phyloP scores from a whole-genome alignment of 2,797 vertebrate species.

The Telmatherina bonti region DNA sequence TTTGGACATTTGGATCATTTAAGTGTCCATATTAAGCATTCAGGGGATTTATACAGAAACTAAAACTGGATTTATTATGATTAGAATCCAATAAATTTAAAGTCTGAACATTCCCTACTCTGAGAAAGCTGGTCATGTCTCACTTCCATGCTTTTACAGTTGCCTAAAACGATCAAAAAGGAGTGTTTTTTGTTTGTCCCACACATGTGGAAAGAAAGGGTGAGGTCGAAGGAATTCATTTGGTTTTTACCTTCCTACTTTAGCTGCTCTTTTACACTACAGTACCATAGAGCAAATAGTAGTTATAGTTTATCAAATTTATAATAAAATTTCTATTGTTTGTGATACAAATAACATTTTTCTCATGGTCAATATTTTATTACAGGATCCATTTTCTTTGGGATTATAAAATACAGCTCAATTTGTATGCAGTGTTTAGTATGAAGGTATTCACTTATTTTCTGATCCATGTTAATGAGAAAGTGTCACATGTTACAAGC shows the following conservation, averaged over 20 bases:
- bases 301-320: not conserved
- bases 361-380: not conserved
- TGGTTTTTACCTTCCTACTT: not conserved
- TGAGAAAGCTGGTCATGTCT: not conserved
- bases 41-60: not conserved
- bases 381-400: not conserved
- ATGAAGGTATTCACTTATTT: not conserved
- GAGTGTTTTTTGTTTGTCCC: not conserved
- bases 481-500: not conserved
- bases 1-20: not conserved
- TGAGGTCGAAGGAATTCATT: not conserved
- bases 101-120: too few species aligned
- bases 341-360: not conserved
- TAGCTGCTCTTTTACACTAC: not conserved
- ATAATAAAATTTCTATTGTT: not conserved
- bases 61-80: not conserved
- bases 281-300: not conserved
- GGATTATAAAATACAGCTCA: not conserved
- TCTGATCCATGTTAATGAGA: not conserved
- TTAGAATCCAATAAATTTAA: not conserved
- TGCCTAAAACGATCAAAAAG: not conserved
- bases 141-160: not conserved
- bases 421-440: not conserved
- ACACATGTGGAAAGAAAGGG: not conserved
- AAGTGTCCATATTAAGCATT: too few species aligned